Percentiles rank a stretch among this genome's conserved stretches.
Evolutionary conservation across 1,140 invertebrate species (phyloP).

Genomic region (Pantala flavescens): DNA sequence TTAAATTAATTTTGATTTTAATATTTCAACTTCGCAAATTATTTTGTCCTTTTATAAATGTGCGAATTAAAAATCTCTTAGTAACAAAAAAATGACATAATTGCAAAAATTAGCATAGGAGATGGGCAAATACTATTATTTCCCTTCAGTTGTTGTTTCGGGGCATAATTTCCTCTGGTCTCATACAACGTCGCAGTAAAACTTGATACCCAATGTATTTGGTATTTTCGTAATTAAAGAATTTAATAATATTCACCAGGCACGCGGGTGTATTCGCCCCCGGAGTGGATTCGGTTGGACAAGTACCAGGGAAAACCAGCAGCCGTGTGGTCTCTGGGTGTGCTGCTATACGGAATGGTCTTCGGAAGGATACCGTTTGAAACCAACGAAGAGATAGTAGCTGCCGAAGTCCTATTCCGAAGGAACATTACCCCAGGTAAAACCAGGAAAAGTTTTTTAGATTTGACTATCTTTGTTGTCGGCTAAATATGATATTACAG

Average conservation of each 20-base stretch:
- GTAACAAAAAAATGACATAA: no score
- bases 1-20: no score
- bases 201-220: no score
- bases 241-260: slow-evolving; percentile 36
- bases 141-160: background rate
- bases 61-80: no score
- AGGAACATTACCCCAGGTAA: slow-evolving; percentile 30
- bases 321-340: slow-evolving; percentile 58
- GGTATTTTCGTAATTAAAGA: slow-evolving; percentile 30
- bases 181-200: no score
- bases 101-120: background rate
- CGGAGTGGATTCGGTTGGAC: slow-evolving; percentile 53
- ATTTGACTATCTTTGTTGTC: background rate
- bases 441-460: background rate
- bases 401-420: slow-evolving; percentile 41
- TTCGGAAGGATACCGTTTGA: slow-evolving; percentile 62
- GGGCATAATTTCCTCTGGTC: no score
- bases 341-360: slow-evolving; percentile 59
- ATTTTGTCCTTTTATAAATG: no score
- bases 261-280: slow-evolving; percentile 57
- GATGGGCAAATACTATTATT: background rate
- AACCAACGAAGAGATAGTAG: slow-evolving; percentile 51
- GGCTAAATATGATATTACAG: background rate
- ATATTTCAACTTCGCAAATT: no score
- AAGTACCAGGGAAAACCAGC: slow-evolving; percentile 49